phyloP scores from a whole-genome alignment of 2,888 invertebrate species.

The Leptura quadrifasciata region DNA sequence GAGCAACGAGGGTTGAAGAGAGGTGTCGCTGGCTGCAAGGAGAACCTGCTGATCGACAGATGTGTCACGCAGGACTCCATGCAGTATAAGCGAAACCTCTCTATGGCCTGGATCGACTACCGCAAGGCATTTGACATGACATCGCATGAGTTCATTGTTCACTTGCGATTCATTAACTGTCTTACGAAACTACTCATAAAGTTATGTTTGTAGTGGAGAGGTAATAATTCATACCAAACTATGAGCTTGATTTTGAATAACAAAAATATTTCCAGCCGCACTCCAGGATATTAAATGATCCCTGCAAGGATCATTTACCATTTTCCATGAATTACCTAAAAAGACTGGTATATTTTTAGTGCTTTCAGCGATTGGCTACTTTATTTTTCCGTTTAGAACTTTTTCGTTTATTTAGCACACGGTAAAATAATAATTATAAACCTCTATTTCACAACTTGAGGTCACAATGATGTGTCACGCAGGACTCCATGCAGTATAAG shows the following conservation, averaged over 20 bases:
- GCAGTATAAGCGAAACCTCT: too few species aligned
- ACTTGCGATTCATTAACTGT: too few species aligned
- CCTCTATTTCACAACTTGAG: not conserved
- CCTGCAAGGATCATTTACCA: conserved; percentile 93
- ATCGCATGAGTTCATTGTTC: too few species aligned
- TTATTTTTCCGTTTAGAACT: conserved; percentile 62
- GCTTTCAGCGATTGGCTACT: conserved; percentile 82
- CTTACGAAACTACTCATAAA: conserved; percentile 99
- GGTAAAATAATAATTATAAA: not conserved
- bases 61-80: too few species aligned
- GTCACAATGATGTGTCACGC: too few species aligned
- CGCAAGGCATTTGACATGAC: too few species aligned
- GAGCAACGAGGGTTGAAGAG: too few species aligned
- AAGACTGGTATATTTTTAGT: conserved; percentile 91
- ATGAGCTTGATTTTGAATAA: conserved; percentile 95
- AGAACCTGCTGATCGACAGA: too few species aligned
- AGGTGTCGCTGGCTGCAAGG: too few species aligned
- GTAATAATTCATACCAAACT: conserved; percentile 94
- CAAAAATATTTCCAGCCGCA: conserved; percentile 92
- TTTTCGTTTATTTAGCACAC: not conserved
- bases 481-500: too few species aligned
- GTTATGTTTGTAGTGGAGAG: conserved; percentile 98
- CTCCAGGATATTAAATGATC: conserved; percentile 96
- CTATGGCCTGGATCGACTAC: too few species aligned
- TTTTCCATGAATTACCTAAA: conserved; percentile 94